Evolutionary conservation across 1,140 invertebrate genomes (phyloP).

Genomic region (Ladona fulva): DNA sequence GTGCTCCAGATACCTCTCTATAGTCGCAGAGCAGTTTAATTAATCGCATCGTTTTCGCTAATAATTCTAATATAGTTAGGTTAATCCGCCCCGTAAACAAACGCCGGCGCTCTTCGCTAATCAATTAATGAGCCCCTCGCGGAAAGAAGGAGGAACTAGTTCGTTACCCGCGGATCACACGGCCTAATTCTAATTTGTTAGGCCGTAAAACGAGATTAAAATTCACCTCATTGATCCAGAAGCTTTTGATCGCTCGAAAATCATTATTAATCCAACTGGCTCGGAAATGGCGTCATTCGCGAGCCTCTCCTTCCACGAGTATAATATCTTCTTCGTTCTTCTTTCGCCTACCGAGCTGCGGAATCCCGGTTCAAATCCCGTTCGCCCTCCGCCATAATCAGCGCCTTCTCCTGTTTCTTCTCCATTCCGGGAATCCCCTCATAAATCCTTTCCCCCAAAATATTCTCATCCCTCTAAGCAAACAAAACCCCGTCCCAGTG

Average conservation of each 20-base stretch:
- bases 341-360: too few species aligned
- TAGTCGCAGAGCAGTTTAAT: too few species aligned
- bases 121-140: neutral
- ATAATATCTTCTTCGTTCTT: too few species aligned
- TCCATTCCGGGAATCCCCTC: neutral
- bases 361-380: too few species aligned
- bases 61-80: too few species aligned
- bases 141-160: neutral
- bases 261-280: neutral
- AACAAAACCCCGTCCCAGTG: conserved; percentile 5
- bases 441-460: neutral
- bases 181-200: neutral
- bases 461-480: neutral
- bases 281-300: neutral
- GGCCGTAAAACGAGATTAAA: conserved; percentile 5
- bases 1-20: too few species aligned
- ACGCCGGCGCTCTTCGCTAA: neutral
- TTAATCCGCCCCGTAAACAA: neutral
- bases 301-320: too few species aligned
- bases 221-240: neutral
- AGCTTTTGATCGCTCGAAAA: neutral
- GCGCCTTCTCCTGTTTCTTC: neutral
- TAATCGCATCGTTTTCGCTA: too few species aligned
- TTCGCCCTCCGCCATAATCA: neutral
- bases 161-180: neutral